Evolutionary conservation across 2,797 vertebrate species (phyloP).

Genomic region (Martes flavigula): DNA sequence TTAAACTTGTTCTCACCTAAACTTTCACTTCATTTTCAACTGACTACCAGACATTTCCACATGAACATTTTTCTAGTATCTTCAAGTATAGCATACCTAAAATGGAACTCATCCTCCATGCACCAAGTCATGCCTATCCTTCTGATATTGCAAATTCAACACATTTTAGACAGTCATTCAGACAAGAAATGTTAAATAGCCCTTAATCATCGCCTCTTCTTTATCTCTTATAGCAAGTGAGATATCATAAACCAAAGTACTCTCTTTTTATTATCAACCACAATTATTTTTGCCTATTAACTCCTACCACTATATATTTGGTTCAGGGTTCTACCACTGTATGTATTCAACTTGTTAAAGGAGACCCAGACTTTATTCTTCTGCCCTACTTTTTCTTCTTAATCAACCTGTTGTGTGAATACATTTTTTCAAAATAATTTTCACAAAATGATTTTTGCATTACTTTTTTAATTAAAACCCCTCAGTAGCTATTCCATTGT

Average conservation of each 20-base stretch:
- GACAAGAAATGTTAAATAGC: not conserved
- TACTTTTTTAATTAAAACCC: not conserved
- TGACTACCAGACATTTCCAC: not conserved
- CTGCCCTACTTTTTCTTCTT: not conserved
- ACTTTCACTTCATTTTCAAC: not conserved
- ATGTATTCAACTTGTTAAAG: not conserved
- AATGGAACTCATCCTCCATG: not conserved
- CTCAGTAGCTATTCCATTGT: not conserved
- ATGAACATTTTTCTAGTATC: not conserved
- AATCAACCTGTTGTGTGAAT: not conserved
- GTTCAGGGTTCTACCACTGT: not conserved
- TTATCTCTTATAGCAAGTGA: not conserved
- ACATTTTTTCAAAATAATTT: not conserved
- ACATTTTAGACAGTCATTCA: not conserved
- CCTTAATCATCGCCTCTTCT: not conserved
- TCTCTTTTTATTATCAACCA: not conserved
- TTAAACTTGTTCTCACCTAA: not conserved
- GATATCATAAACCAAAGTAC: not conserved
- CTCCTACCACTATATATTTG: not conserved
- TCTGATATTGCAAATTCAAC: not conserved
- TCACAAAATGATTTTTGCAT: not conserved
- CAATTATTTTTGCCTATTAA: not conserved
- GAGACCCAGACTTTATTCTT: not conserved
- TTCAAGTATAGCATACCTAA: not conserved
- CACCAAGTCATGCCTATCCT: not conserved